Evolutionary conservation across 2,888 invertebrate genomes (phyloP), one percentile per base, ranked within the genome.

Genomic region (Apamea epomidion): DNA sequence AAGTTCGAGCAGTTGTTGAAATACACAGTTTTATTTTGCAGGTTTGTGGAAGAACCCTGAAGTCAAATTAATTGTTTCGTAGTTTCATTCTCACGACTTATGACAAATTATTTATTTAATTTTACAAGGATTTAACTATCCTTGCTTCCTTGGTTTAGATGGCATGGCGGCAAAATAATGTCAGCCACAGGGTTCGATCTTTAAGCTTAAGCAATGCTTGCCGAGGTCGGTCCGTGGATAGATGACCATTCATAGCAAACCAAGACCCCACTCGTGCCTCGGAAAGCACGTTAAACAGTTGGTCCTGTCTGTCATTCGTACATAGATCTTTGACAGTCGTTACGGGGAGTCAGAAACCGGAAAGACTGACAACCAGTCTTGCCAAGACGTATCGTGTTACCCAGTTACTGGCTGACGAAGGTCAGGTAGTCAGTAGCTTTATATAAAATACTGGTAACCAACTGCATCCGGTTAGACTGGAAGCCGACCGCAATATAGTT

Each of bases 31-130:
- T 82, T 54, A 32, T 74, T 80, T 25, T 42, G 21, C 60, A 74
- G 32, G 8, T 62, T 54, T n/a, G 18, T 68, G n/a, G 8, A 32
- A 54, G 14, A 62, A 68, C 82, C 68, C 51, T 80, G 67, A 82
- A 60, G 42, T n/a, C 67, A 21, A 68, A 32, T 82, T 16, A 32
- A 74, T 74, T 74, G 74, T 74, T 74, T 82, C 8, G 5, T 67
- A 25, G 29, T 29, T 72, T 18, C 12, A 37, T 25, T 67, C 48
- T 37, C 82, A 32, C 48, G 65, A 48, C 25, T 1, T 76, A 45
- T 18, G 25, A 65, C 8, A 1, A 48, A 25, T 48, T 4, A 37
- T 71, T 80, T 37, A 14, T 29, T 64, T 25, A 0, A 37, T 7
- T 64, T 45, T 42, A 51, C 67, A 51, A 51, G 2, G 42, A 69